Evolutionary conservation across 1,140 invertebrate genomes (phyloP).

Genomic region (Prorops nasuta): DNA sequence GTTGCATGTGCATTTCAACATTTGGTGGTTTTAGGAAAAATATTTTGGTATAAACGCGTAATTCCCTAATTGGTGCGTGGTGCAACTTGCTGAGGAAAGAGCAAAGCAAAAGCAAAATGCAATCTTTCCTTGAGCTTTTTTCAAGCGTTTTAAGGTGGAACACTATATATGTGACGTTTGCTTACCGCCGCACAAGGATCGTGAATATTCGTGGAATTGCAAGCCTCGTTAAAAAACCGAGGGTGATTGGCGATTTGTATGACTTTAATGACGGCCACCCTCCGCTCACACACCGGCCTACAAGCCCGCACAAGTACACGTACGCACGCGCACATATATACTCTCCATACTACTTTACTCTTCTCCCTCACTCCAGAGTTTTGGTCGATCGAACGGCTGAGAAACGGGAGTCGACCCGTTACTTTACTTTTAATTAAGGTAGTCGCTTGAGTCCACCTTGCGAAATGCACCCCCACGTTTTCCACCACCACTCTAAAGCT

Average conservation of each 20-base stretch:
- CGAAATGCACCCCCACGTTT: neutral
- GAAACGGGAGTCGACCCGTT: conserved; percentile 7
- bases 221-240: conserved; percentile 27
- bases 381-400: conserved; percentile 9
- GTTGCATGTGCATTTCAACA: no score
- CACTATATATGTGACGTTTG: conserved; percentile 11
- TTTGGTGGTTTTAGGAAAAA: no score
- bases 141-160: conserved; percentile 27
- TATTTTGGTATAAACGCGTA: no score
- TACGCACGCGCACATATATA: no score
- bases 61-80: no score
- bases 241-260: conserved; percentile 36
- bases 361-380: neutral
- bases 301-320: no score
- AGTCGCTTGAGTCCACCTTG: conserved; percentile 1
- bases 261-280: conserved; percentile 29
- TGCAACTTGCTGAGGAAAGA: no score
- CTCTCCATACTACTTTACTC: neutral
- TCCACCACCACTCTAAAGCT: no score
- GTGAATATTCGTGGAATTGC: conserved; percentile 29
- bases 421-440: conserved; percentile 29
- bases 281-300: neutral
- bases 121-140: no score
- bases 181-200: conserved; percentile 12
- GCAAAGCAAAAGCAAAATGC: no score